phyloP scores from a whole-genome alignment of 2,888 invertebrate species.

The Rhorus exstirpatorius region DNA sequence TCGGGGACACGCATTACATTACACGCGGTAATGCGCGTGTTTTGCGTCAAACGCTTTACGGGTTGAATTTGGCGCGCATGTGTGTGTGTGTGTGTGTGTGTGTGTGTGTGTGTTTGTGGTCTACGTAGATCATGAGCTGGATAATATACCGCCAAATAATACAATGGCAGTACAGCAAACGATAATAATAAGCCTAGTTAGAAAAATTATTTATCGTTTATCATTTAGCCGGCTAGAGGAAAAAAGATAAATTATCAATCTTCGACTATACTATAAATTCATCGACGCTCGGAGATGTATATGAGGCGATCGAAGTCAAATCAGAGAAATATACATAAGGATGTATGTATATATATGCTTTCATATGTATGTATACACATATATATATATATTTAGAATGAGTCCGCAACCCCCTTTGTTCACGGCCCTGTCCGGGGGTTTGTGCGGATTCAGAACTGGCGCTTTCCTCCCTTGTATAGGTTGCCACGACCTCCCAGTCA shows the following conservation, averaged over 20 bases:
- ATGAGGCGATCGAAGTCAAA: slow-evolving; percentile 36
- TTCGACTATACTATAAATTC: slow-evolving; percentile 43
- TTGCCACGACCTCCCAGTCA: slow-evolving; percentile 64
- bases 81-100: slow-evolving; percentile 40
- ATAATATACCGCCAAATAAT: slow-evolving; percentile 12
- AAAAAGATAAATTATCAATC: slow-evolving; percentile 56
- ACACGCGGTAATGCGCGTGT: slow-evolving; percentile 44
- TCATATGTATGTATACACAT: slow-evolving; percentile 5
- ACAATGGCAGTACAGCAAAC: slow-evolving; percentile 25
- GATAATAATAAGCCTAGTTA: slow-evolving; percentile 44
- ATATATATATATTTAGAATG: slow-evolving; percentile 26
- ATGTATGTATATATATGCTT: not conserved
- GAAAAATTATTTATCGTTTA: slow-evolving; percentile 57
- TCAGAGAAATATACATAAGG: slow-evolving; percentile 17
- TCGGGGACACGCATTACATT: slow-evolving; percentile 62
- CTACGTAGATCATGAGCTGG: not conserved
- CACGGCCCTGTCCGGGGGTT: slow-evolving; percentile 74
- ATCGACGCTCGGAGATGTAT: slow-evolving; percentile 46
- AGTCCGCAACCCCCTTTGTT: slow-evolving; percentile 78
- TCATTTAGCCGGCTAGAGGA: slow-evolving; percentile 21
- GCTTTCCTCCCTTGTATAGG: slow-evolving; percentile 74
- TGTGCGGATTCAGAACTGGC: slow-evolving; percentile 74
- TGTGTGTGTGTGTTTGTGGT: slow-evolving; percentile 35
- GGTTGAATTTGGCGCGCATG: slow-evolving; percentile 40
- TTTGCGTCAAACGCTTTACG: slow-evolving; percentile 38